Conservation (phyloP, 2,797 vertebrate species). For the Staurois parvus region DNA sequence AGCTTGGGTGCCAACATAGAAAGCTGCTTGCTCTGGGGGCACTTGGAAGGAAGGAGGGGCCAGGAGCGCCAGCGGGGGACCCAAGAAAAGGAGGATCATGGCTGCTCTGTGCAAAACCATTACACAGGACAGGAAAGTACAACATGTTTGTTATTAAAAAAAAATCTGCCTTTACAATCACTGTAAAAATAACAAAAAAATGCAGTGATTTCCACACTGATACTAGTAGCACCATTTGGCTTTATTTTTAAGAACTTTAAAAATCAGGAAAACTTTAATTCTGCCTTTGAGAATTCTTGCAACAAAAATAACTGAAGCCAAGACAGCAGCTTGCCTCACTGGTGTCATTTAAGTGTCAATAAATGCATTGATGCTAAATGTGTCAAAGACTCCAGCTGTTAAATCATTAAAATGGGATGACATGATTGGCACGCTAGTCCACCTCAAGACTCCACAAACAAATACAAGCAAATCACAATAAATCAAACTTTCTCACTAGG, state of each 20-base stretch:
- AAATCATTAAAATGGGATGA: conserved; percentile 38
- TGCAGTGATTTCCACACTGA: background rate
- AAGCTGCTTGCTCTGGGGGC: too few species aligned
- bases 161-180: too few species aligned
- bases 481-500: conserved; percentile 15
- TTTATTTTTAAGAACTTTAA: conserved; percentile 1
- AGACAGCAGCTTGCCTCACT: conserved; percentile 51
- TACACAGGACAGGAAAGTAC: too few species aligned
- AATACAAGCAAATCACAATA: background rate
- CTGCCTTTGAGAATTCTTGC: conserved; percentile 39
- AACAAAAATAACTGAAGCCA: conserved; percentile 51
- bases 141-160: too few species aligned
- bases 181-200: too few species aligned
- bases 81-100: too few species aligned
- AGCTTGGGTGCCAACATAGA: too few species aligned
- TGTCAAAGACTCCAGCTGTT: conserved; percentile 62
- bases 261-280: conserved; percentile 25
- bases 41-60: too few species aligned
- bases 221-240: background rate
- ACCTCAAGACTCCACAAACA: conserved; percentile 11
- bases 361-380: conserved; percentile 61
- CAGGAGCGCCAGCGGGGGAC: too few species aligned
- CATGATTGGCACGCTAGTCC: conserved; percentile 51
- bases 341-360: conserved; percentile 60
- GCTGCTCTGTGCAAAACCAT: too few species aligned